Base-by-base conservation (phyloP, 2,113 vertebrate genomes). In the Ptilonorhynchus violaceus region DNA sequence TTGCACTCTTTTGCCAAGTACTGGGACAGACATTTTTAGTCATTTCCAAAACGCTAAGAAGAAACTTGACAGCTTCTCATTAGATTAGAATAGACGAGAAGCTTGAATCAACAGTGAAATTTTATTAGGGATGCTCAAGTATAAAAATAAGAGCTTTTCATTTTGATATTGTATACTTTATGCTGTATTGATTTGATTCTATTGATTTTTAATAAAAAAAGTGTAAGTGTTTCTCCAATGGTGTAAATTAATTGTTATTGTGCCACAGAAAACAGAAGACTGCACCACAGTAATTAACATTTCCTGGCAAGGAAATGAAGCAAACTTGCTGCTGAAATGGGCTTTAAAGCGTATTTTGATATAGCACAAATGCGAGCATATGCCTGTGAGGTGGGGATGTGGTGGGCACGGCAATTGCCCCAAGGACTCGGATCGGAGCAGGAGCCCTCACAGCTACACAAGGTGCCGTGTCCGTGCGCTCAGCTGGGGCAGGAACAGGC, bases 171-270 rank as follows among this genome's bases (percentile, higher is more conserved):
- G 72, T 92, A 28, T 66, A 63, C 59, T 79, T 88, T 86, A 76
- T 27, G 64, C 66, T 39, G 31, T 39, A 96, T 94, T 70, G 94
- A 96, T 95, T 89, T 90, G 53, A n/a, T 85, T 96, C 79, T 74
- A 97, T 96, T 94, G 96, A 84, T 96, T 93, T 92, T 96, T 96
- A 95, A 96, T 97, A 93, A 96, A 97, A 97, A 97, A 92, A 60
- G 53, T 67, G 46, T 81, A 85, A 94, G 93, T 77, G 92, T 92
- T 96, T 94, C 87, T 95, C 76, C 93, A 93, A 79, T 78, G 72
- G 50, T 90, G 85, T 92, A 93, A 95, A 96, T 96, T 92, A 89
- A 96, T 97, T 92, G 92, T 77, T 96, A 89, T 37, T 82, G 74
- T 50, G 4, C 85, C 90, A 84, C 47, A 33, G 85, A 90, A 97